Evolutionary conservation across 1,140 invertebrate species (phyloP), one percentile per base, ranked within the genome.

Genomic region (Melanaphis sacchari): DNA sequence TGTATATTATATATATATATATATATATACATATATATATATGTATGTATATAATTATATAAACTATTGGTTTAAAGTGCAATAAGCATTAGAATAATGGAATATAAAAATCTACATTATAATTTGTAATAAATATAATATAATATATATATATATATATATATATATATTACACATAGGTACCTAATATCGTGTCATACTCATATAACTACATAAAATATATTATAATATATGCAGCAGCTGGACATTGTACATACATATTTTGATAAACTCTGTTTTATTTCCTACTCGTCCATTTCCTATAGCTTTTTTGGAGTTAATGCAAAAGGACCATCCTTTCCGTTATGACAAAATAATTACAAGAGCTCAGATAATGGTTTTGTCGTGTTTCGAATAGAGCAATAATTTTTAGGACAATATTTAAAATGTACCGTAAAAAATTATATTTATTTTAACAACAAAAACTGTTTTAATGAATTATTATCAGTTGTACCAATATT

Each of bases 291-390:
- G 38, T 84, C 11, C 84, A 87, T 43, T 40, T 43, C 43, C 84
- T 87, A 43, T 46, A 87, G 41, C 40, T 31, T 87, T 87, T 88
- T 46, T 31, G 31, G 31, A n/a, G 85, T 89, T 89, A 89, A 89
- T 89, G 46, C 38, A 89, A 89, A 89, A 52, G 21, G 46, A 52
- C 21, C 87, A 36, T n/a, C 41, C 81, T 84, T 84, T 87, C 41
- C 41, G 22, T 46, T 87, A n/a, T 43, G 43, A 87, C 41, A n/a
- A 87, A 31, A 89, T 89, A 89, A 89, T 89, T 89, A 52, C 46
- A 18, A 89, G 21, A 52, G 18, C 43, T 36, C 43, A n/a, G 46
- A 46, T 88, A 88, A 89, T 38, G 87, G 46, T 36, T 54, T 89
- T 38, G n/a, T 52, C 54, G 36, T 52, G 46, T 89, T 89, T 38